Evolutionary conservation across 2,888 invertebrate species (phyloP), one percentile per base, ranked within the genome.

Genomic region (Thalpophila matura): DNA sequence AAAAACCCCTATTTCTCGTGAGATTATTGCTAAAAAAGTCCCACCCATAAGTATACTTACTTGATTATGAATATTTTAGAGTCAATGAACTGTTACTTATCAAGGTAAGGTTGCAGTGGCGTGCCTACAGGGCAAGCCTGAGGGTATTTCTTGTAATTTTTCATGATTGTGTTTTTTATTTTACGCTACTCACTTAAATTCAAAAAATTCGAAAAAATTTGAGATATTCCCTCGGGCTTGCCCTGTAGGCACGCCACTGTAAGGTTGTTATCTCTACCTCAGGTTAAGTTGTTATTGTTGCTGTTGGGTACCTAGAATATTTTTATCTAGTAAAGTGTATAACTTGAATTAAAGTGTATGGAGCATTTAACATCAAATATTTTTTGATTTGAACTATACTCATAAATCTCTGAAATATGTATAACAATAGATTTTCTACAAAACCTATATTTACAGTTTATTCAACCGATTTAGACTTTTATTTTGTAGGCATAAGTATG

Each of bases 211-310:
- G n/a, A n/a, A n/a, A n/a, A n/a, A n/a, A n/a, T n/a, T n/a, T n/a
- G n/a, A n/a, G n/a, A n/a, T n/a, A n/a, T n/a, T n/a, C n/a, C n/a
- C n/a, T n/a, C n/a, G n/a, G n/a, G n/a, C n/a, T n/a, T n/a, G n/a
- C n/a, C n/a, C n/a, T n/a, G n/a, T n/a, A n/a, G n/a, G n/a, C n/a
- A n/a, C n/a, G n/a, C n/a, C n/a, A n/a, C n/a, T n/a, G n/a, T n/a
- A n/a, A n/a, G 29, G 14, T 54, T 42, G 24, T 50, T 67, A 68
- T 58, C 60, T 29, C 22, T 49, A 31, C 9, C 35, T 37, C 51
- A 43, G 40, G 38, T 47, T 73, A 58, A 38, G 47, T 68, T 63
- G n/a, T 68, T 68, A 46, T 56, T 56, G 20, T 59, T 50, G 38
- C 45, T 53, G n/a, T 35, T 43, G 16, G 37, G 37, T 29, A 46